Evolutionary conservation across 2,888 invertebrate genomes (phyloP).

Genomic region (Lissonota sp.): DNA sequence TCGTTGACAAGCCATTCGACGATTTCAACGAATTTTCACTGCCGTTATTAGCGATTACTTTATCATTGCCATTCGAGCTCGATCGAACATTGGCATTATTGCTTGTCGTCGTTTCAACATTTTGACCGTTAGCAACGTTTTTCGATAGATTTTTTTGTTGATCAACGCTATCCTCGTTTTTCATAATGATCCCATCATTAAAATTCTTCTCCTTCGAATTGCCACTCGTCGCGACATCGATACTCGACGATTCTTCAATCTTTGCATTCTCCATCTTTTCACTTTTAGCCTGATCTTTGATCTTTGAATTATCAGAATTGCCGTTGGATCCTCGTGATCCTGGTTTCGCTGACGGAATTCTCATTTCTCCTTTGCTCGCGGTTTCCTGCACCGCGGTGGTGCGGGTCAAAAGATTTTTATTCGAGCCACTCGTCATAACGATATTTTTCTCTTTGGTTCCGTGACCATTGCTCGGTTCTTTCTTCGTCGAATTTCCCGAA

Average conservation of each 20-base stretch:
- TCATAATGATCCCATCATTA: not conserved
- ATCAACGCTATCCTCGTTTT: not conserved
- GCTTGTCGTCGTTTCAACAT: constrained; percentile 30
- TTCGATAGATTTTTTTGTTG: constrained; percentile 26
- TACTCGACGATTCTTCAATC: constrained; percentile 6
- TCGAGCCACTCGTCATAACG: constrained; percentile 6
- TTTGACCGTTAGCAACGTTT: constrained; percentile 55
- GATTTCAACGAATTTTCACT: constrained; percentile 76
- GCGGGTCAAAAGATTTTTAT: constrained; percentile 32
- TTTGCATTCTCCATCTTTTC: constrained; percentile 7
- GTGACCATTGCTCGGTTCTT: constrained; percentile 27
- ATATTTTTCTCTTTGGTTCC: constrained; percentile 38
- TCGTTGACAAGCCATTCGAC: constrained; percentile 75
- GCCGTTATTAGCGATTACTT: constrained; percentile 64
- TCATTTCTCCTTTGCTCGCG: constrained; percentile 33
- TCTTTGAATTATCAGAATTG: constrained; percentile 12
- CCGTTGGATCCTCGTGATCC: constrained; percentile 23
- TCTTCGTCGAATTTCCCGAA: constrained; percentile 20
- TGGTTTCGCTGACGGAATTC: constrained; percentile 38
- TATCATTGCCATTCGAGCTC: too few species aligned
- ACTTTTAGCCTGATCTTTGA: constrained; percentile 15
- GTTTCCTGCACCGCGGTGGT: constrained; percentile 28
- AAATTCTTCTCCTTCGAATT: too few species aligned
- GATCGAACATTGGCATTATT: too few species aligned
- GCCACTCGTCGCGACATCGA: too few species aligned